Evolutionary conservation across 2,797 vertebrate species (phyloP), one percentile per base, ranked within the genome.

Genomic region (Paramormyrops hopkinsi): DNA sequence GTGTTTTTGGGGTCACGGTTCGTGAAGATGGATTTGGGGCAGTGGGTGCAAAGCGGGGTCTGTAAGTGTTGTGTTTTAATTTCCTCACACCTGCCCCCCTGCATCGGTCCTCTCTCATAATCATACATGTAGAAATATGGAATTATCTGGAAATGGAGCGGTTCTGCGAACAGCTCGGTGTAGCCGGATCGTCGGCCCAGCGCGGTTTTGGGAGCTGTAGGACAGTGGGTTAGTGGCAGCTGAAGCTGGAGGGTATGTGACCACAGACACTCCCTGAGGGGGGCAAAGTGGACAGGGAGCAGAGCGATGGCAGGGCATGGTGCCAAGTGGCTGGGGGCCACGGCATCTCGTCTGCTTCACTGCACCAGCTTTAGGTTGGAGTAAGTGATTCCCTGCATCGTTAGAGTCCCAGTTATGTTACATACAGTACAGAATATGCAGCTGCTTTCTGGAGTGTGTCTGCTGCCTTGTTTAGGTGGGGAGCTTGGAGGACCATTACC

Each of bases 401-500:
- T 44, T 79, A 41, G 37, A 44, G 37, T 46, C 41, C 37, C 41
- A 2, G 37, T 22, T 53, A 53, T 46, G 56, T 87, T 62, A 46
- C 12, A n/a, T 19, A 11, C 12, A n/a, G 54, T 19, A 87, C 12
- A 62, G 14, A 41, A 53, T 1, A 22, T 22, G 37, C 41, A 6
- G 22, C 56, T 19, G 59, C 41, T 69, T 69, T 48, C 41, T 48
- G 56, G 1, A 88, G 73, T 90, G 82, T 59, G 11, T 87, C 91
- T 90, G 90, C 91, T 90, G 92, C 92, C 90, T 53, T 89, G 54
- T 92, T 69, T 94, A 99, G 98, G 97, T 98, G n/a, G 98, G 97
- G 88, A 96, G 91, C 92, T 93, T 98, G 94, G 97, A 97, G 82
- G 93, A 97, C 90, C 97, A 97, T 91, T 99, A 98, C 91, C 97